Conservation (phyloP, 2,113 vertebrate species). For the Platycercus adscitus region DNA sequence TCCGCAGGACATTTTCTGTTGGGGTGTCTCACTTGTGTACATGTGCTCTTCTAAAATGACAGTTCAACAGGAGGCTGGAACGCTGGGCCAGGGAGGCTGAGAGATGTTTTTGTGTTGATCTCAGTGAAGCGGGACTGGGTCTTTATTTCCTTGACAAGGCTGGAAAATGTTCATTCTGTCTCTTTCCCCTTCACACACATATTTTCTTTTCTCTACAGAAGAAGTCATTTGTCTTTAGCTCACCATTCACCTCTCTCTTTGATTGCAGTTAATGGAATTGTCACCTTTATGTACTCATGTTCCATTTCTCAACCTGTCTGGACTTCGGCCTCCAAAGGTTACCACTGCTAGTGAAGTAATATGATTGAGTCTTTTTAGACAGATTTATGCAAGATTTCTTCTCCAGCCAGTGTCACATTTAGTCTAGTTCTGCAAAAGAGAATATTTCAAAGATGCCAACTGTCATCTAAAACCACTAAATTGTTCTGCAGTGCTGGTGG, state of each 20-base stretch:
- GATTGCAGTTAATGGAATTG: constrained; percentile 78
- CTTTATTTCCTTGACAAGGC: not conserved
- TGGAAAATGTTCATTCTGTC: constrained; percentile 4
- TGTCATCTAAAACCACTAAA: constrained; percentile 68
- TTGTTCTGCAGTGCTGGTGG: constrained; percentile 39
- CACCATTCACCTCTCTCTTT: constrained; percentile 70
- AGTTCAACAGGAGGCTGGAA: not conserved
- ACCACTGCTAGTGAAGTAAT: constrained; percentile 79
- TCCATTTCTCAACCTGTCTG: constrained; percentile 79
- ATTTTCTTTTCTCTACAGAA: constrained; percentile 51
- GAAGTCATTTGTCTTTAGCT: constrained; percentile 64
- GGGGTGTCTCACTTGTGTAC: not conserved
- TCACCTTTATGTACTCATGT: constrained; percentile 72
- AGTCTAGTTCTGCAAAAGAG: constrained; percentile 51
- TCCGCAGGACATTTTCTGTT: not conserved
- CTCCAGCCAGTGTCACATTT: constrained; percentile 65
- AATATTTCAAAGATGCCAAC: constrained; percentile 74
- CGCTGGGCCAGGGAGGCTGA: not conserved
- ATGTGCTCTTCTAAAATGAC: accelerated
- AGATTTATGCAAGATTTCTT: constrained; percentile 78
- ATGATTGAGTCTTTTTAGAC: constrained; percentile 74
- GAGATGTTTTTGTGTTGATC: not conserved
- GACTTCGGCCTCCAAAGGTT: constrained; percentile 76
- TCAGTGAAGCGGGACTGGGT: not conserved
- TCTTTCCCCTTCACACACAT: constrained; percentile 26